Evolutionary conservation across 2,797 vertebrate species (phyloP).

Genomic region (Coracias cyanogaster): DNA sequence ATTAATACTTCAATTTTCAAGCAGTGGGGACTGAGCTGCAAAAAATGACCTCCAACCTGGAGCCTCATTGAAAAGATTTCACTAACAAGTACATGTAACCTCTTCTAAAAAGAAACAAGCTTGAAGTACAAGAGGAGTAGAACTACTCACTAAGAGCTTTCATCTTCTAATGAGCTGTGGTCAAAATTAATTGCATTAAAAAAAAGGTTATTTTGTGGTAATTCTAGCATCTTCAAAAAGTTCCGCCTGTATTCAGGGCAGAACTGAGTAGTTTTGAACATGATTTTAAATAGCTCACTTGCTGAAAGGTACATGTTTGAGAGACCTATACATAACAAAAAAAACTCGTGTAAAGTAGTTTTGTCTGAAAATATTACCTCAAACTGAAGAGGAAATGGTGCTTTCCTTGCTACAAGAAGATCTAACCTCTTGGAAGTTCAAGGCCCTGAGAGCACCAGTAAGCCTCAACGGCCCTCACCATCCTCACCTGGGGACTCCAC

Average conservation of each 20-base stretch:
- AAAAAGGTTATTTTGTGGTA: background rate
- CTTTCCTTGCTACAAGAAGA: background rate
- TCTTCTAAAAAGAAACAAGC: background rate
- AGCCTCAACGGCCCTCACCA: background rate
- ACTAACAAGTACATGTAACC: background rate
- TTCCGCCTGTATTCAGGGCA: background rate
- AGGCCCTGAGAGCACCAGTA: background rate
- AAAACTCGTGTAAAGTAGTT: background rate
- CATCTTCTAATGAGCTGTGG: background rate
- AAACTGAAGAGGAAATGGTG: background rate
- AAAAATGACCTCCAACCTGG: background rate
- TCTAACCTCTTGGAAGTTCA: background rate
- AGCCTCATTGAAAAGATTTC: background rate
- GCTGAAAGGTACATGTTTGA: background rate
- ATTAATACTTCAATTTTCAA: slow-evolving; percentile 18
- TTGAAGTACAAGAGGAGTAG: background rate
- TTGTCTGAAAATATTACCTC: background rate
- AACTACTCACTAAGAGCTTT: background rate
- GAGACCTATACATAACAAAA: background rate
- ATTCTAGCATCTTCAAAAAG: background rate
- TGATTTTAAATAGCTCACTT: slow-evolving; percentile 5
- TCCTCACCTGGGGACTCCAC: background rate
- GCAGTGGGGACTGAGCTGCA: background rate
- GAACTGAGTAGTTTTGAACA: background rate
- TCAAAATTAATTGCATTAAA: slow-evolving; percentile 2